phyloP scores from a whole-genome alignment of 2,113 vertebrate genomes.

The Pteropus alecto region DNA sequence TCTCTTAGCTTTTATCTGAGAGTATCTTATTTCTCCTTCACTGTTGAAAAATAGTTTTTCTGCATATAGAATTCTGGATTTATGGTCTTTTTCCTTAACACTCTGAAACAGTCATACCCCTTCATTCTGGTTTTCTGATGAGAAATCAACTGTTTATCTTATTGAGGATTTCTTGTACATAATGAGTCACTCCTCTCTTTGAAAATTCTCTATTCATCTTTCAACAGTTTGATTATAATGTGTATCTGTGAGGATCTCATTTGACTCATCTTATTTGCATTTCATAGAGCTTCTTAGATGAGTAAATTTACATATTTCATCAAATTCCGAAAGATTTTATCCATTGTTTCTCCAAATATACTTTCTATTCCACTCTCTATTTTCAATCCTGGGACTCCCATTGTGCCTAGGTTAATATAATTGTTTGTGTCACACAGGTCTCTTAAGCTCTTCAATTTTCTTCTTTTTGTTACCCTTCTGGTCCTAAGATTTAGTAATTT shows the following conservation, averaged over 20 bases:
- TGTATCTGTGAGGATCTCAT: not conserved
- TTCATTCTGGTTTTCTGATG: not conserved
- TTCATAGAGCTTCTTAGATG: not conserved
- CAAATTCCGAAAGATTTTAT: not conserved
- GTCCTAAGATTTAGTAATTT: not conserved
- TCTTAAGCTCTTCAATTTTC: not conserved
- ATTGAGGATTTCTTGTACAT: not conserved
- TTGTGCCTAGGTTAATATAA: not conserved
- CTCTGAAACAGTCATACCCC: not conserved
- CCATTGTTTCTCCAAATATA: not conserved
- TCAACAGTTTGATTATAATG: not conserved
- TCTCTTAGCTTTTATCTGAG: not conserved
- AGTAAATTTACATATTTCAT: not conserved
- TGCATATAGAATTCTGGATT: not conserved
- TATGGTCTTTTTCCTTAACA: not conserved
- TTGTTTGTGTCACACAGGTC: not conserved
- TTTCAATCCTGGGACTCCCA: not conserved
- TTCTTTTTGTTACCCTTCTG: not conserved
- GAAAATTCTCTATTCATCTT: not conserved
- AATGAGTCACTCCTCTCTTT: not conserved
- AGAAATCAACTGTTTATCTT: not conserved
- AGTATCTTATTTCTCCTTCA: not conserved
- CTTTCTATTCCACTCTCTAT: not conserved
- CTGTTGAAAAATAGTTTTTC: not conserved
- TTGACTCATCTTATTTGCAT: not conserved